Evolutionary conservation across 1,140 invertebrate species (phyloP).

Genomic region (Maconellicoccus hirsutus): DNA sequence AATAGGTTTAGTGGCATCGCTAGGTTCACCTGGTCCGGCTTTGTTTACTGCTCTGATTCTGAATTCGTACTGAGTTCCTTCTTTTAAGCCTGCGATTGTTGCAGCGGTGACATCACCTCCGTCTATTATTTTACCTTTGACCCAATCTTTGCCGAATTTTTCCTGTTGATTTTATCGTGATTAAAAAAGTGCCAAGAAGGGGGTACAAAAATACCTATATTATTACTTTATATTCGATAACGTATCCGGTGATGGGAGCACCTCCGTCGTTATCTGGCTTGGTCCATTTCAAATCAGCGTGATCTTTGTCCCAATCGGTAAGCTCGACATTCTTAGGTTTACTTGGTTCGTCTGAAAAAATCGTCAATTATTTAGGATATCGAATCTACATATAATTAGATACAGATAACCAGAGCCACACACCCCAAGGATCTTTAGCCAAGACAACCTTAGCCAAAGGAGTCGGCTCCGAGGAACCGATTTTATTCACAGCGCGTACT

Average conservation of each 20-base stretch:
- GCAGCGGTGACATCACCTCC: constrained; percentile 55
- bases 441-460: constrained; percentile 71
- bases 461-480: constrained; percentile 77
- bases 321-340: constrained; percentile 82
- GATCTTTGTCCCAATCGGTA: constrained; percentile 92
- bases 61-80: constrained; percentile 93
- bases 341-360: constrained; percentile 67
- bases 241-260: constrained; percentile 84
- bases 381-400: background rate
- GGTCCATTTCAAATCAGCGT: constrained; percentile 83
- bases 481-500: constrained; percentile 85
- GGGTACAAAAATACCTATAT: too few relatives aligned
- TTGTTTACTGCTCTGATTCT: constrained; percentile 90
- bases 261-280: constrained; percentile 85
- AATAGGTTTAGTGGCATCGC: constrained; percentile 86
- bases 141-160: constrained; percentile 84
- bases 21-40: constrained; percentile 87
- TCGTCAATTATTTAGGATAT: background rate
- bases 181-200: background rate
- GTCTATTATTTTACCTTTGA: constrained; percentile 61
- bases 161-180: too few relatives aligned
- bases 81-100: constrained; percentile 80
- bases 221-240: constrained; percentile 74
- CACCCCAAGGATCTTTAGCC: constrained; percentile 97
- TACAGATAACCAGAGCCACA: constrained; percentile 32